Conservation (phyloP, 2,113 vertebrate species). For the Sula dactylatra region DNA sequence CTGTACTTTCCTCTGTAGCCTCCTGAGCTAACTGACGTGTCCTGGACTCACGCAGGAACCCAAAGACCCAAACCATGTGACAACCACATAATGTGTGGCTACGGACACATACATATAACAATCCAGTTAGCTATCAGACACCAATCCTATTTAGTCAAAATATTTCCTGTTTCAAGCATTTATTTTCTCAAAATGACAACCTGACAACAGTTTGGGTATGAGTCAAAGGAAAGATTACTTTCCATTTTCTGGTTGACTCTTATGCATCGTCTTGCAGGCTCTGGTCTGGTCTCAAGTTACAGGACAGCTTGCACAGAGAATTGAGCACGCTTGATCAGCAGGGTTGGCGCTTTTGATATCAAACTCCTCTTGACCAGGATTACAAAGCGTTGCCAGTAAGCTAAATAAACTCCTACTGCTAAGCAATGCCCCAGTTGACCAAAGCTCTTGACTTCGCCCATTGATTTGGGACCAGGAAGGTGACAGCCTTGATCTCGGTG, state of each 20-base stretch:
- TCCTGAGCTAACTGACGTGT: not conserved
- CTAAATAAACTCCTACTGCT: not conserved
- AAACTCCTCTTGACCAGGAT: not conserved
- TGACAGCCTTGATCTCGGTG: not conserved
- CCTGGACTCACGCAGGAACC: not conserved
- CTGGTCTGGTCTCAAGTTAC: not conserved
- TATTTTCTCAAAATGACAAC: constrained; percentile 67
- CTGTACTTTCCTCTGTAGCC: not conserved
- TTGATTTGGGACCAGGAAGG: not conserved
- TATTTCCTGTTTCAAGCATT: constrained; percentile 66
- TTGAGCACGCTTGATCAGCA: not conserved
- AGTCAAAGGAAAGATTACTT: constrained; percentile 68
- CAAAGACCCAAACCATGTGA: not conserved
- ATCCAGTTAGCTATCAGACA: not conserved
- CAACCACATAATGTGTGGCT: not conserved
- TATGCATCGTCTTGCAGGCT: not conserved
- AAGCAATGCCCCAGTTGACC: not conserved
- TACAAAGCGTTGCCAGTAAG: not conserved
- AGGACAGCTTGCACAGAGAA: not conserved
- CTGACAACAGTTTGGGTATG: constrained; percentile 51
- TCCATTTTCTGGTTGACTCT: constrained; percentile 67
- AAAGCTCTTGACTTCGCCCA: not conserved
- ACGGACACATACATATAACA: not conserved
- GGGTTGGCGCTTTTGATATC: not conserved
- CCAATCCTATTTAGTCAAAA: constrained; percentile 41